Conservation (phyloP, 2,113 vertebrate genomes). For the Asarcornis scutulata region DNA sequence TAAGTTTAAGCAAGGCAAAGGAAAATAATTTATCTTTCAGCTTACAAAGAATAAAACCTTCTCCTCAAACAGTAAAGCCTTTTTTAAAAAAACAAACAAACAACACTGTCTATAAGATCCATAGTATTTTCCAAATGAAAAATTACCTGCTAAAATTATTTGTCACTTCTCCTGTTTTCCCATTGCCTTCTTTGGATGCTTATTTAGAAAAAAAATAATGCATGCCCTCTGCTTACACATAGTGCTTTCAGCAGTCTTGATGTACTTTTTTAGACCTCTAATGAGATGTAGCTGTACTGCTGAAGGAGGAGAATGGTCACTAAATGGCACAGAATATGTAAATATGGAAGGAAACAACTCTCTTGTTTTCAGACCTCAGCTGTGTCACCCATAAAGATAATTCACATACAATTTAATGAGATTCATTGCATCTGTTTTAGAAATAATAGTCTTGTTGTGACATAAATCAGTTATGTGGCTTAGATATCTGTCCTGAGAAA, state of each 20-base stretch:
- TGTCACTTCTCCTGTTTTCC: neutral
- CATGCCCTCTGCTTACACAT: neutral
- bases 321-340: neutral
- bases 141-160: neutral
- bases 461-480: neutral
- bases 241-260: neutral
- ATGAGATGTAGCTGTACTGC: neutral
- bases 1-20: neutral
- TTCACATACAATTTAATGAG: neutral
- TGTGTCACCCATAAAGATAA: neutral
- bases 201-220: neutral
- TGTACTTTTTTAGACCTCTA: neutral
- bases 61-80: neutral
- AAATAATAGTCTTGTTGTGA: neutral
- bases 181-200: neutral
- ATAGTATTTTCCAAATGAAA: neutral
- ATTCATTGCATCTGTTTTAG: neutral
- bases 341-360: neutral
- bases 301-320: neutral
- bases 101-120: neutral
- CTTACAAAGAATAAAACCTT: neutral
- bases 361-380: neutral
- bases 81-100: neutral
- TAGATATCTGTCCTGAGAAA: neutral
- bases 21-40: neutral